phyloP scores from a whole-genome alignment of 2,113 vertebrate species.

The Dicentrarchus labrax region DNA sequence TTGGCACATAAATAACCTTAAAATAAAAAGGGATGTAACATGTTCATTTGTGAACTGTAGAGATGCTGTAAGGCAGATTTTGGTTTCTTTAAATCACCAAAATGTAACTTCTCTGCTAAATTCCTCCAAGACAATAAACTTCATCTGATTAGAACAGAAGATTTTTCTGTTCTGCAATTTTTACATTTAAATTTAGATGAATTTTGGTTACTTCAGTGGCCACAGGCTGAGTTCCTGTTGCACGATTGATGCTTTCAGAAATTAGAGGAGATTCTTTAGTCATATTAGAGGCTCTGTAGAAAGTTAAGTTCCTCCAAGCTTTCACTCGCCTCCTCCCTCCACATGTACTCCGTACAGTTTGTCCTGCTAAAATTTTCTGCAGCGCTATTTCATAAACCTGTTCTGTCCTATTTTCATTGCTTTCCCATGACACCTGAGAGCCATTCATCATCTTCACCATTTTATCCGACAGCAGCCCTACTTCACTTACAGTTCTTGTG shows the following conservation, averaged over 20 bases:
- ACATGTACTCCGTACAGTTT: constrained; percentile 42
- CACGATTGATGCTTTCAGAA: constrained; percentile 20
- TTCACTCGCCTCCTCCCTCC: not conserved
- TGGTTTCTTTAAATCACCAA: not conserved
- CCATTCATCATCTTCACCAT: constrained; percentile 84
- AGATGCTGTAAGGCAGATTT: not conserved
- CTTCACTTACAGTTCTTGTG: constrained; percentile 75
- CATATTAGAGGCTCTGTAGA: constrained; percentile 6
- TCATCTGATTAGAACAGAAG: not conserved
- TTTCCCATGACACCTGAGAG: constrained; percentile 80
- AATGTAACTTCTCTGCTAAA: not conserved
- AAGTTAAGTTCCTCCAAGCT: constrained; percentile 55
- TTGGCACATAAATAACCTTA: not conserved
- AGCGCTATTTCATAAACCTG: constrained; percentile 63
- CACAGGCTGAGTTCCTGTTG: constrained; percentile 27
- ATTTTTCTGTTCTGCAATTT: constrained; percentile 8
- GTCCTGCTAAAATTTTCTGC: constrained; percentile 43
- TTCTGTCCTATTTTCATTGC: constrained; percentile 79
- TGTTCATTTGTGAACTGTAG: not conserved
- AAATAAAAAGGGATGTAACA: not conserved
- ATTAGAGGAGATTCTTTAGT: constrained; percentile 1
- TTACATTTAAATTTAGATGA: not conserved
- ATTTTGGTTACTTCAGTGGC: constrained; percentile 9
- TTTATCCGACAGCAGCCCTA: constrained; percentile 76
- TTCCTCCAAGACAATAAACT: not conserved